Conservation (phyloP, 2,888 invertebrate species). For the Papilio elwesi region DNA sequence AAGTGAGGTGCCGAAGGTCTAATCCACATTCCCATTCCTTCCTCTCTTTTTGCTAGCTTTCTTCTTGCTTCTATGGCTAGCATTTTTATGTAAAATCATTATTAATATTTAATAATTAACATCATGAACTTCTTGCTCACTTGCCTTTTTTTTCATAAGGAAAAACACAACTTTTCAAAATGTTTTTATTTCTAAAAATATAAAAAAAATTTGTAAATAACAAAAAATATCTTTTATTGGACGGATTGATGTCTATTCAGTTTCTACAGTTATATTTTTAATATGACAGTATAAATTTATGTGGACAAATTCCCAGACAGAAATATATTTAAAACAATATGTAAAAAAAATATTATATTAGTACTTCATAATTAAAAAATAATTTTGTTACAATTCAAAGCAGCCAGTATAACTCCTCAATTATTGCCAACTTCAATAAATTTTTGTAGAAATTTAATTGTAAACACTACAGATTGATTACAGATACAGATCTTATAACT, state of each 20-base stretch:
- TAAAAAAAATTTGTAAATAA: slow-evolving; percentile 1
- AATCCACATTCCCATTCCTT: too few species aligned
- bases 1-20: too few species aligned
- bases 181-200: background rate
- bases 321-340: background rate
- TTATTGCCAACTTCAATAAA: background rate
- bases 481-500: background rate
- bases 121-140: too few species aligned
- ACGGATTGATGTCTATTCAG: background rate
- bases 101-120: too few species aligned
- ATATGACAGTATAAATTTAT: too few species aligned
- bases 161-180: background rate
- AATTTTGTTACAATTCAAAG: background rate
- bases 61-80: too few species aligned
- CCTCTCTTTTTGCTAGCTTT: too few species aligned
- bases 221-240: background rate
- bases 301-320: too few species aligned
- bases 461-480: background rate
- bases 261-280: background rate
- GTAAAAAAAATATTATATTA: background rate
- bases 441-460: too few species aligned
- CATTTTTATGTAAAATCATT: too few species aligned
- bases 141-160: background rate
- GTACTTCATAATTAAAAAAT: background rate
- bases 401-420: background rate